Conservation (phyloP, 92 coral and sea anemone species). For the Heteractis magnifica region DNA sequence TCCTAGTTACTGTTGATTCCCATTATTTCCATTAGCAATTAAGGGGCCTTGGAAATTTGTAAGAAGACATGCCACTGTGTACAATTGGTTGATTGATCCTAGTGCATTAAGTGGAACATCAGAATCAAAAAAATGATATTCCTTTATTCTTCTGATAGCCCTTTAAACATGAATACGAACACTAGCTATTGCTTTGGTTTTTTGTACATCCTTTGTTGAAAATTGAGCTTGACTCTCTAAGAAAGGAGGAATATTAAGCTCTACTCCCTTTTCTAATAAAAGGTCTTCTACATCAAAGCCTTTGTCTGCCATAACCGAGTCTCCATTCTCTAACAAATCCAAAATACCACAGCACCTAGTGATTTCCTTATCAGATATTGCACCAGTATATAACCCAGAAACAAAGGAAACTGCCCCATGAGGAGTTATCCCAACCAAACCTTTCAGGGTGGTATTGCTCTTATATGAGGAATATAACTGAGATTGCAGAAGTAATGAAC, state of each 20-base stretch:
- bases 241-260: constrained; percentile 58
- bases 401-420: constrained; percentile 59
- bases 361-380: constrained; percentile 54
- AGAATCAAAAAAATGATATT: constrained; percentile 52
- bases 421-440: constrained; percentile 59
- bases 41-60: constrained; percentile 54
- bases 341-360: constrained; percentile 54
- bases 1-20: background rate
- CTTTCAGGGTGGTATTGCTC: constrained; percentile 54
- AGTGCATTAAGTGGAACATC: constrained; percentile 30
- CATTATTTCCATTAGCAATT: background rate
- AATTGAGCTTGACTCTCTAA: constrained; percentile 47
- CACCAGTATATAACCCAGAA: constrained; percentile 39
- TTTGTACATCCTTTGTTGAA: constrained; percentile 31
- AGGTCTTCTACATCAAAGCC: constrained; percentile 51
- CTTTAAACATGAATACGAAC: constrained; percentile 62
- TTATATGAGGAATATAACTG: constrained; percentile 51
- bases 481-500: constrained; percentile 42
- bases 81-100: constrained; percentile 49
- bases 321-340: constrained; percentile 45
- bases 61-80: constrained; percentile 49
- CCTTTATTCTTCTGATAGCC: constrained; percentile 57
- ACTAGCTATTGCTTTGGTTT: constrained; percentile 50
- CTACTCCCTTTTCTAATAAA: constrained; percentile 33
- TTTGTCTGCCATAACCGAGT: constrained; percentile 32